phyloP scores from a whole-genome alignment of 2,113 vertebrate genomes.

The Cyanoderma ruficeps region DNA sequence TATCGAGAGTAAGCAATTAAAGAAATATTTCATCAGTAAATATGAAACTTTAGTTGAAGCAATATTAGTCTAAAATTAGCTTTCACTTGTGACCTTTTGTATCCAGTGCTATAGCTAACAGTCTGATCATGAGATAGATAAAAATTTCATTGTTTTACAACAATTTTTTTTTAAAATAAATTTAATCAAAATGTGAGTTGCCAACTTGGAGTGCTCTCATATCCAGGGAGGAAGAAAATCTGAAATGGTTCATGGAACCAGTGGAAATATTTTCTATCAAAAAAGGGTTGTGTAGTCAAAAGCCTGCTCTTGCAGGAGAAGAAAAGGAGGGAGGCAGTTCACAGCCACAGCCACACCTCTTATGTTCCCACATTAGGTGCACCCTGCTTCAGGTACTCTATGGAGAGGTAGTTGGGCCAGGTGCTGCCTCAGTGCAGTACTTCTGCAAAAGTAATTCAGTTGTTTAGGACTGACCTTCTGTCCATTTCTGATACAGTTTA shows the following conservation, averaged over 20 bases:
- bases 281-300: not conserved
- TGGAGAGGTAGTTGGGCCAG: not conserved
- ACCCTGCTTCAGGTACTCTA: not conserved
- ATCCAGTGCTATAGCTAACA: not conserved
- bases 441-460: not conserved
- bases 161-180: not conserved
- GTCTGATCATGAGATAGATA: not conserved
- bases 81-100: slow-evolving; percentile 41
- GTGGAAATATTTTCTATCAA: not conserved
- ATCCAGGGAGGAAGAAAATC: not conserved
- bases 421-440: not conserved
- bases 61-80: slow-evolving; percentile 4
- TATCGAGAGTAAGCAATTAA: not conserved
- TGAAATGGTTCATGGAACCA: not conserved
- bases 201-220: not conserved
- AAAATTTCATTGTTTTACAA: not conserved
- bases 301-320: not conserved
- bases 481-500: not conserved
- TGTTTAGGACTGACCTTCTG: not conserved
- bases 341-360: not conserved
- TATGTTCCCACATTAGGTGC: not conserved
- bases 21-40: slow-evolving; percentile 1
- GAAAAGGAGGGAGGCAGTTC: not conserved
- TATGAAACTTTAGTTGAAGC: slow-evolving; percentile 25
- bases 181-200: not conserved